phyloP scores from a whole-genome alignment of 2,797 vertebrate species.

The Bufotes viridis region DNA sequence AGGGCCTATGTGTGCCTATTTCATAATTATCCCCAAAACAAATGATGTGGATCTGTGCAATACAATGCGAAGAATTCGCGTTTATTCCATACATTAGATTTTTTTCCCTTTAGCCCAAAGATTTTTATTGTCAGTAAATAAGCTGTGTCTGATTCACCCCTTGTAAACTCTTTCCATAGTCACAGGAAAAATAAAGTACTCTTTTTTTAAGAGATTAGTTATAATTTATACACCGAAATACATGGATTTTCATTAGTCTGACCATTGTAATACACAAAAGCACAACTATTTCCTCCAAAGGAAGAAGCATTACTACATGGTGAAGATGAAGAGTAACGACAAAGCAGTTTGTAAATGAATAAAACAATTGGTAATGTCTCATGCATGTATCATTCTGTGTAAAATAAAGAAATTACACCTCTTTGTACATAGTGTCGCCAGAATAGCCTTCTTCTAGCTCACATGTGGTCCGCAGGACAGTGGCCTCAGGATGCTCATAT shows the following conservation, averaged over 20 bases:
- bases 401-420: conserved; percentile 57
- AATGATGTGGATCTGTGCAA: conserved; percentile 62
- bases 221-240: conserved; percentile 31
- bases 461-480: conserved; percentile 31
- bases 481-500: conserved; percentile 9
- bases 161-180: conserved; percentile 46
- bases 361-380: conserved; percentile 55
- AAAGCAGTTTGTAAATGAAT: conserved; percentile 41
- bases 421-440: conserved; percentile 46
- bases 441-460: conserved; percentile 21
- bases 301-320: conserved; percentile 36
- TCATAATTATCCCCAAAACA: background rate
- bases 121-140: background rate
- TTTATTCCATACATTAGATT: conserved; percentile 32
- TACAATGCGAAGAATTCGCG: conserved; percentile 39
- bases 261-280: conserved; percentile 54
- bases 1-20: background rate
- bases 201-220: conserved; percentile 35
- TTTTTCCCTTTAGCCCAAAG: conserved; percentile 42
- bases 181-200: conserved; percentile 30
- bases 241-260: conserved; percentile 36
- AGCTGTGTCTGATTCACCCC: background rate
- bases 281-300: conserved; percentile 50
- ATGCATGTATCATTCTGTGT: conserved; percentile 62
- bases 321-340: conserved; percentile 23